Conservation (phyloP, 2,113 vertebrate genomes). For the Peucedramus taeniatus region DNA sequence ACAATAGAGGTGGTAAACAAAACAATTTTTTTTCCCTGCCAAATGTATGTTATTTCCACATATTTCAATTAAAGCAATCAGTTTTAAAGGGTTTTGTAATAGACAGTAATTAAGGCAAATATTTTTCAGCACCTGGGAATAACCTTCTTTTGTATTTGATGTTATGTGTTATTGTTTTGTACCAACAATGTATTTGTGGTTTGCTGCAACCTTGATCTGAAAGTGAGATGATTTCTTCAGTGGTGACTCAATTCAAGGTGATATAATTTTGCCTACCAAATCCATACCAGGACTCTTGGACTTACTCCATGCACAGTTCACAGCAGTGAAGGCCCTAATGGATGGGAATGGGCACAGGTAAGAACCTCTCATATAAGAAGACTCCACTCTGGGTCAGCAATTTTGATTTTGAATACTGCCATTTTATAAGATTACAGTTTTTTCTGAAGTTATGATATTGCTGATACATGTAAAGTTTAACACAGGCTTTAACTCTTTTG, state of each 20-base stretch:
- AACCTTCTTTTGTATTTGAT: neutral
- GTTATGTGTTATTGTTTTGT: neutral
- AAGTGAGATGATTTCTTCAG: neutral
- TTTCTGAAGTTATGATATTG: neutral
- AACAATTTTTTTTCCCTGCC: neutral
- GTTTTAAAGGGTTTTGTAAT: neutral
- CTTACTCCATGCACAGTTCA: neutral
- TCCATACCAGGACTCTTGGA: neutral
- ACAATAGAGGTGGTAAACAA: neutral
- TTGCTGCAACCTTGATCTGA: neutral
- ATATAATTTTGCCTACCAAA: neutral
- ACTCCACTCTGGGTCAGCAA: neutral
- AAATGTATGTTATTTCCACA: neutral
- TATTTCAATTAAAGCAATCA: constrained; percentile 21
- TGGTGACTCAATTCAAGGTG: neutral
- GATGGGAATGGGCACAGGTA: neutral
- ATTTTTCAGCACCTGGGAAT: neutral
- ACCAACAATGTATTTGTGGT: neutral
- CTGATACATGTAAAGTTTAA: neutral
- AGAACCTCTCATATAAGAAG: neutral
- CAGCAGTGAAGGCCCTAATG: neutral
- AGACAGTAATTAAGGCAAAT: constrained; percentile 3
- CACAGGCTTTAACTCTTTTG: neutral
- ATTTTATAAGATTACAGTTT: neutral
- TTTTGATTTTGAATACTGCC: neutral